Evolutionary conservation across 2,797 vertebrate species (phyloP).

Genomic region (Micrastur ruficollis): DNA sequence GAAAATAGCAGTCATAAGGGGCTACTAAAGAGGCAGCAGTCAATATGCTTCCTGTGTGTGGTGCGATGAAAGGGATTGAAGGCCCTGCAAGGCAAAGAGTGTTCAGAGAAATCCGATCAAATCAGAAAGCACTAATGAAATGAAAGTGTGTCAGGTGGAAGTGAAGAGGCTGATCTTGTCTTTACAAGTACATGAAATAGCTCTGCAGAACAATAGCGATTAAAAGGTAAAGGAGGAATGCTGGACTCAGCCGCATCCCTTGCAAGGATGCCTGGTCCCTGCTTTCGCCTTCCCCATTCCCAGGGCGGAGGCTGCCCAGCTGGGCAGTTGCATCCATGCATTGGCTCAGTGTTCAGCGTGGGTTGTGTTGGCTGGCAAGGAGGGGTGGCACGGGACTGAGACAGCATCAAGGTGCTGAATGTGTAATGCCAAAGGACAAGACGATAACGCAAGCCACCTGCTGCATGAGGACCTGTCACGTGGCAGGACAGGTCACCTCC

Average conservation of each 20-base stretch:
- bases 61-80: background rate
- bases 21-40: conserved; percentile 40
- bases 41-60: background rate
- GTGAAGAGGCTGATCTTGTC: conserved; percentile 21
- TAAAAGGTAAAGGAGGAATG: background rate
- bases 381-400: background rate
- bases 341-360: background rate
- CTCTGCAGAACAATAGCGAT: background rate
- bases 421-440: background rate
- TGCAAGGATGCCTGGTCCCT: background rate
- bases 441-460: background rate
- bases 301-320: background rate
- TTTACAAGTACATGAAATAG: background rate
- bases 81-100: background rate
- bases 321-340: background rate
- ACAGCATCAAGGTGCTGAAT: background rate
- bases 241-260: background rate
- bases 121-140: conserved; percentile 24
- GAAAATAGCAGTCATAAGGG: conserved; percentile 43
- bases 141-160: conserved; percentile 6
- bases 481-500: background rate
- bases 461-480: background rate
- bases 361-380: background rate
- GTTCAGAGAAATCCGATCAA: background rate
- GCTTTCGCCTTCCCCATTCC: background rate